Base-by-base conservation (phyloP, 2,888 invertebrate species). In the Sericinus montela region DNA sequence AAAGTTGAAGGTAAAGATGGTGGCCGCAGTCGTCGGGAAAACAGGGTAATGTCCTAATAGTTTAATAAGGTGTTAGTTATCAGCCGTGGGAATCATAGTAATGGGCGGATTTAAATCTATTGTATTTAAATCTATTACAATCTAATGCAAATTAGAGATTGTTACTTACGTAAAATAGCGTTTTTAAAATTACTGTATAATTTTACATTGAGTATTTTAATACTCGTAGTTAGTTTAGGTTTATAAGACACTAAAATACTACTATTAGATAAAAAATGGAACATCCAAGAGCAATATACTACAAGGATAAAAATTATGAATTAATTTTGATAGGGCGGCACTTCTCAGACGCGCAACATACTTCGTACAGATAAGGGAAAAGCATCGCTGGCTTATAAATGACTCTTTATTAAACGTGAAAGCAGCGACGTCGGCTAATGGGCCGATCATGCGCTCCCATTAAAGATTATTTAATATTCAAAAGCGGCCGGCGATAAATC, bases 391-490 rank as follows among this genome's bases (percentile, higher is more conserved):
- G 80, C 82, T 87, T 88, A 88, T 88, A 88, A 88, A 88, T 88
- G 84, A 85, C 84, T 87, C 85, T 87, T 88, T 88, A 88, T 88
- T 88, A 88, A 87, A 88, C 82, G 84, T 86, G 87, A 86, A 85
- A 86, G 86, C 85, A 88, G 72, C 82, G 83, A 80, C 81, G 84
- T 75, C 81, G 82, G 85, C 86, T 88, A 88, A 88, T 88, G 88
- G 88, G 81, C 80, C 83, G 86, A 87, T 88, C 88, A 88, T 88
- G 88, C 87, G 87, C 87, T 85, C 86, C 86, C 87, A 88, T 88
- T 88, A 87, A 85, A 85, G 80, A 88, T 88, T 88, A 88, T 88
- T 88, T 87, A 88, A 88, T 88, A 88, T 88, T 88, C 88, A 88
- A 88, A 88, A 87, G 86, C 80, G 72, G 68, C 83, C 81, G 75